phyloP scores from a whole-genome alignment of 2,888 invertebrate species.

The Hypolimnas misippus region DNA sequence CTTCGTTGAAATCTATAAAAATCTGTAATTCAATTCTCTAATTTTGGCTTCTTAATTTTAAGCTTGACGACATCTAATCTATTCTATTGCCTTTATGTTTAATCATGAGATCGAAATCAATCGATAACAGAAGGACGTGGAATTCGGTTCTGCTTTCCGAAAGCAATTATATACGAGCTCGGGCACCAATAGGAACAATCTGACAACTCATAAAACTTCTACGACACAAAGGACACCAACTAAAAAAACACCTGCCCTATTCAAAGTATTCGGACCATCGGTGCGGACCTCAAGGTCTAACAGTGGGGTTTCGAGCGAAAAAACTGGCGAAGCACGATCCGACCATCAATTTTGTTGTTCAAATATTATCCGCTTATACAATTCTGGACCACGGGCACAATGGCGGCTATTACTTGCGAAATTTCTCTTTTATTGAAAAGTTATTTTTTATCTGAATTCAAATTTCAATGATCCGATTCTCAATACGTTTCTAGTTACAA shows the following conservation, averaged over 20 bases:
- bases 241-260: constrained; percentile 50
- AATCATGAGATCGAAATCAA: constrained; percentile 34
- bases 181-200: constrained; percentile 35
- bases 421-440: not conserved
- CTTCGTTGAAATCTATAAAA: constrained; percentile 7
- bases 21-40: constrained; percentile 13
- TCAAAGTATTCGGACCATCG: constrained; percentile 56
- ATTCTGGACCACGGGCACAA: not conserved
- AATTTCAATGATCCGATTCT: not conserved
- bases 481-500: not conserved
- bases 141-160: constrained; percentile 30
- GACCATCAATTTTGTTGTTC: constrained; percentile 26
- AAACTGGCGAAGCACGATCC: constrained; percentile 50
- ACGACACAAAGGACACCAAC: constrained; percentile 40
- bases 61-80: constrained; percentile 10
- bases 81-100: constrained; percentile 35
- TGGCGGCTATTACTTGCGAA: not conserved
- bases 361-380: constrained; percentile 6
- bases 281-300: constrained; percentile 65
- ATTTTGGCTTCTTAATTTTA: constrained; percentile 14
- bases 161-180: constrained; percentile 32
- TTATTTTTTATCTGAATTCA: not conserved
- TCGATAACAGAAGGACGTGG: constrained; percentile 28
- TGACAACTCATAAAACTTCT: constrained; percentile 41
- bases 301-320: constrained; percentile 64